Conservation (phyloP, 1,140 invertebrate species). For the Trachymyrmex cornetzi region DNA sequence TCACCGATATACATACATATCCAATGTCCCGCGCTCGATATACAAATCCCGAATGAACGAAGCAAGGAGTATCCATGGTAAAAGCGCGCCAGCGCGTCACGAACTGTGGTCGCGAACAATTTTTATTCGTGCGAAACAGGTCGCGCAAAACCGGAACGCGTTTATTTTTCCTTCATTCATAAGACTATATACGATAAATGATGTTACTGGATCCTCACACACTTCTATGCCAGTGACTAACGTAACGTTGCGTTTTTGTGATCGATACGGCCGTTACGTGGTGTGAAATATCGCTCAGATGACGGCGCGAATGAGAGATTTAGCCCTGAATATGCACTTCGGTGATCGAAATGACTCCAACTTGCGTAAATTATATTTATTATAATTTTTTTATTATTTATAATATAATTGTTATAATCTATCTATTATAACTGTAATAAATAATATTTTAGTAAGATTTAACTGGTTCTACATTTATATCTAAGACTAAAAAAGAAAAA, state of each 20-base stretch:
- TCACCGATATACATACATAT: background rate
- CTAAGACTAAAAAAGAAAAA: background rate
- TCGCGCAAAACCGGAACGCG: conserved; percentile 64
- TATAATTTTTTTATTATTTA: background rate
- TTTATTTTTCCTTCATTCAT: conserved; percentile 72
- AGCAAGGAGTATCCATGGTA: conserved; percentile 37
- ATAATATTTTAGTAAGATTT: background rate
- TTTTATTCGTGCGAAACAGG: conserved; percentile 71
- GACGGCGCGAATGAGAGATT: background rate
- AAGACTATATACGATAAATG: conserved; percentile 59
- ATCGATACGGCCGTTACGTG: conserved; percentile 29
- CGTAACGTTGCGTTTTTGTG: conserved; percentile 32
- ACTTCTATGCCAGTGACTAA: background rate
- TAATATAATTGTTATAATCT: too few species aligned
- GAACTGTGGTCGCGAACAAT: conserved; percentile 53
- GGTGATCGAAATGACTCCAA: background rate
- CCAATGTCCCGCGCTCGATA: conserved; percentile 41
- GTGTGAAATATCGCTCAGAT: conserved; percentile 2
- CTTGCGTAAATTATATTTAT: too few species aligned
- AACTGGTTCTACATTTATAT: background rate
- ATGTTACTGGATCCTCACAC: conserved; percentile 27
- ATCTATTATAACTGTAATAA: background rate
- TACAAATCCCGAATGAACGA: conserved; percentile 59
- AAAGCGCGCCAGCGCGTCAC: conserved; percentile 25
- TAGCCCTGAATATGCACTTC: background rate